Conservation (phyloP, 2,888 invertebrate genomes). For the Melolontha melolontha region DNA sequence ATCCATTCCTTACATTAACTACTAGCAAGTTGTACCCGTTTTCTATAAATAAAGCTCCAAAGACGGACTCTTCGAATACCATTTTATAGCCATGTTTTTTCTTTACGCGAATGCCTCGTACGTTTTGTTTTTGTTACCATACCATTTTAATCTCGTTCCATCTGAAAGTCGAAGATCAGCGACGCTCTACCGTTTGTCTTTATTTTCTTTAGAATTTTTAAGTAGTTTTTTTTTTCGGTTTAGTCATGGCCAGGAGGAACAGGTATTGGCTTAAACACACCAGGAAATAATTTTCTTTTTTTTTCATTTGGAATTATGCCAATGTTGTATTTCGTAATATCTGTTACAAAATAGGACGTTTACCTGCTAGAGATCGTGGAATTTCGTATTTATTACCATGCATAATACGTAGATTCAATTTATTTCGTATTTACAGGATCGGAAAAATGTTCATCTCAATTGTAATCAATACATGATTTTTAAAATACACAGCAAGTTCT, state of each 20-base stretch:
- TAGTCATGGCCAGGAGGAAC: background rate
- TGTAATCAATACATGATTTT: too few relatives aligned
- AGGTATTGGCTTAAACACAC: too few relatives aligned
- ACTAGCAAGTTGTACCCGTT: conserved; percentile 21
- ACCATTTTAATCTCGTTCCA: conserved; percentile 19
- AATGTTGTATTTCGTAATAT: conserved; percentile 7
- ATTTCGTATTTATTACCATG: too few relatives aligned
- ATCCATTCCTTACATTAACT: conserved; percentile 28
- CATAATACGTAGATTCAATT: too few relatives aligned
- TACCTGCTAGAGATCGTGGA: too few relatives aligned
- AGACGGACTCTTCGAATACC: conserved; percentile 23
- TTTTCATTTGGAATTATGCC: background rate
- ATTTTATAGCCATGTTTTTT: conserved; percentile 18
- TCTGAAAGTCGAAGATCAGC: conserved; percentile 23
- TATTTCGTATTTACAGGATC: too few relatives aligned
- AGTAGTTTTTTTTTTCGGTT: conserved; percentile 3
- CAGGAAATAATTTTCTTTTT: conserved; percentile 2
- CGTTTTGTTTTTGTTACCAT: conserved; percentile 14
- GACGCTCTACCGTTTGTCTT: conserved; percentile 1
- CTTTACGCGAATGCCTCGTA: conserved; percentile 20
- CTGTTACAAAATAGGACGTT: conserved; percentile 1
- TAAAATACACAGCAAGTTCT: too few relatives aligned
- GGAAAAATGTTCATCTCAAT: too few relatives aligned
- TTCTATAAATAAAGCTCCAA: conserved; percentile 40
- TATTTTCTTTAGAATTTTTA: conserved; percentile 4